These are phyloP conservation scores for Panulirus ornatus DNA, from an alignment of 1,140 invertebrate species.

Conservation along the genomic window DNA sequence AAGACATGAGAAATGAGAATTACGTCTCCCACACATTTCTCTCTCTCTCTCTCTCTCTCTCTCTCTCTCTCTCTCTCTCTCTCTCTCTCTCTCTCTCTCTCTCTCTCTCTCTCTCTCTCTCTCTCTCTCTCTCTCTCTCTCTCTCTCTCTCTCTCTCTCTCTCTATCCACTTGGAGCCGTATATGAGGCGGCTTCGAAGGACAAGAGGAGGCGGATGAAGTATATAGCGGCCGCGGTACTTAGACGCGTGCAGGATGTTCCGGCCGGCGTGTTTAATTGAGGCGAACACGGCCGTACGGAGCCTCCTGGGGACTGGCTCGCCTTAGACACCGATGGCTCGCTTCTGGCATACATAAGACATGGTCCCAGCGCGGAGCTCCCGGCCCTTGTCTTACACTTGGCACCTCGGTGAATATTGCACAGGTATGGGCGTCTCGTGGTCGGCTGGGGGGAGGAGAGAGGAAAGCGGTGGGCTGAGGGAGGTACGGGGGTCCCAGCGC, in stretches of 20 bases:
- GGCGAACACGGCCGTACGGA: not conserved
- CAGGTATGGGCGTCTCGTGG: slow-evolving; percentile 18
- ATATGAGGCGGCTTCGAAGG: not conserved
- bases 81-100: not conserved
- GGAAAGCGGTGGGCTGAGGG: not conserved
- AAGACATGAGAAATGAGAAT: too few relatives aligned
- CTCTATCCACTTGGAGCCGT: not conserved
- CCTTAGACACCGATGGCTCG: slow-evolving; percentile 12
- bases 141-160: slow-evolving; percentile 5
- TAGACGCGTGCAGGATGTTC: not conserved
- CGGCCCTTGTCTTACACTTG: slow-evolving; percentile 24
- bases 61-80: not conserved
- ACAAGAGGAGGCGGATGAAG: not conserved
- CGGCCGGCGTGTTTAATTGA: slow-evolving; percentile 19
- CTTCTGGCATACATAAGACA: slow-evolving; percentile 36
- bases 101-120: not conserved
- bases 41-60: not conserved
- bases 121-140: slow-evolving; percentile 7
- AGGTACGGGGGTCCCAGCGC: not conserved
- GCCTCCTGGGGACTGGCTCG: not conserved
- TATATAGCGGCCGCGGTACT: too few relatives aligned
- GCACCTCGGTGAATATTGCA: slow-evolving; percentile 31
- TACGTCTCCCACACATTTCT: too few relatives aligned
- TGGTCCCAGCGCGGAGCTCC: slow-evolving; percentile 8
- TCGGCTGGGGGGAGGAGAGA: not conserved